Conservation (phyloP, 2,888 invertebrate species). For the Parnassius orleans region DNA sequence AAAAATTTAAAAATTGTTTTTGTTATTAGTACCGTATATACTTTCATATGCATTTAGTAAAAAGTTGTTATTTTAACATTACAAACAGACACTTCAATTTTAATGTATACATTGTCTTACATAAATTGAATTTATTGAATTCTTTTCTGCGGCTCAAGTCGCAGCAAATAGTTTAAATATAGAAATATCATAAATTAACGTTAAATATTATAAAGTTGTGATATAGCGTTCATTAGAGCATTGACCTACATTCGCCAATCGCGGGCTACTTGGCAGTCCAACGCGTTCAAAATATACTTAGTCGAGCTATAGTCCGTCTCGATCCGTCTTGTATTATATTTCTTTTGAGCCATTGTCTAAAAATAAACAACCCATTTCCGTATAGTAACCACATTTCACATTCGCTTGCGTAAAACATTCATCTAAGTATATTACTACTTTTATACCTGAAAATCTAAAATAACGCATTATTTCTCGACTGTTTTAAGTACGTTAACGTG, state of each 20-base stretch:
- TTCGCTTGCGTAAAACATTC: conserved; percentile 2
- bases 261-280: conserved; percentile 68
- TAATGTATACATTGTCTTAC: no score
- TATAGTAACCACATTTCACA: conserved; percentile 5
- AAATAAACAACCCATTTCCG: conserved; percentile 16
- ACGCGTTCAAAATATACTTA: conserved; percentile 57
- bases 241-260: conserved; percentile 65
- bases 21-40: no score
- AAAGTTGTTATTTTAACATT: no score
- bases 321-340: conserved; percentile 19
- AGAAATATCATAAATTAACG: not conserved
- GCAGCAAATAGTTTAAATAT: no score
- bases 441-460: not conserved
- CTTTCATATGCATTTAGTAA: no score
- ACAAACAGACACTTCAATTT: no score
- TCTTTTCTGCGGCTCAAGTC: no score
- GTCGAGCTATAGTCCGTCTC: conserved; percentile 26
- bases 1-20: no score
- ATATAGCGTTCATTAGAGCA: conserved; percentile 52
- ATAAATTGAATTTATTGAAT: no score
- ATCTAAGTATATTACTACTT: not conserved
- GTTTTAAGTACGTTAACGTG: no score
- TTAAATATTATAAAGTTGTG: conserved; percentile 1
- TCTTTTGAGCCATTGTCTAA: conserved; percentile 12
- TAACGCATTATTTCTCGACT: no score